Evolutionary conservation across 2,113 vertebrate species (phyloP), one percentile per base, ranked within the genome.

Genomic region (Tupaia tana): DNA sequence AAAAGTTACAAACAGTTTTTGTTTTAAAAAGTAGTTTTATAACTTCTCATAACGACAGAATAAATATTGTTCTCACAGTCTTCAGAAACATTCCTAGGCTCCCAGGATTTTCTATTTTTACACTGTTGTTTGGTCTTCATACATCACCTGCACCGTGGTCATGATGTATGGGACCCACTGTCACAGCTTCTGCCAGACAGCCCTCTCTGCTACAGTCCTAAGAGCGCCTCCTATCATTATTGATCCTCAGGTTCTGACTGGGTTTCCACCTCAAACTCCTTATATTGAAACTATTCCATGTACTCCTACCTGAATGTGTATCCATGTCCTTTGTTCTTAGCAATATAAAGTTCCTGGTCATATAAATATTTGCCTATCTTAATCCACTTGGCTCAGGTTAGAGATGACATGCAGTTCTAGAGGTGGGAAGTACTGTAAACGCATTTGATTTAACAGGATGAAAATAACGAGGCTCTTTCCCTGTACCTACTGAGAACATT

Each of bases 1-100:
- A 94, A 95, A 95, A 52, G 86, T 88, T 79, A 89, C 31, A 70
- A 70, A 52, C 67, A 92, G 85, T 80, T 87, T 94, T 96, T 94
- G 27, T 82, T 87, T 93, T 95, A 79, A 95, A 84, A 86, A 83
- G 54, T 61, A 71, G 59, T 89, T 88, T 92, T 73, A 43, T 14
- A 92, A 91, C 43, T 52, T 7, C 78, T 86, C 54, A 31, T 77
- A 63, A 90, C 52, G 85, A 92, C 2, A 75, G 18, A 86, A 79
- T 75, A 93, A 91, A 73, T 58, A 59, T 93, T 77, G 34, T 58
- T 96, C 31, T 93, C 24, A 92, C 8, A 70, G 3, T 85, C 67
- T 84, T 75, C 74, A 75, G 43, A 90, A 89, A 86, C 18, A 16
- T 79, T 73, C n/a, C 63, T 1, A 75, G 70, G n/a, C 16, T 3